Conservation (phyloP, 1,140 invertebrate genomes). For the Sycophaga agraensis region DNA sequence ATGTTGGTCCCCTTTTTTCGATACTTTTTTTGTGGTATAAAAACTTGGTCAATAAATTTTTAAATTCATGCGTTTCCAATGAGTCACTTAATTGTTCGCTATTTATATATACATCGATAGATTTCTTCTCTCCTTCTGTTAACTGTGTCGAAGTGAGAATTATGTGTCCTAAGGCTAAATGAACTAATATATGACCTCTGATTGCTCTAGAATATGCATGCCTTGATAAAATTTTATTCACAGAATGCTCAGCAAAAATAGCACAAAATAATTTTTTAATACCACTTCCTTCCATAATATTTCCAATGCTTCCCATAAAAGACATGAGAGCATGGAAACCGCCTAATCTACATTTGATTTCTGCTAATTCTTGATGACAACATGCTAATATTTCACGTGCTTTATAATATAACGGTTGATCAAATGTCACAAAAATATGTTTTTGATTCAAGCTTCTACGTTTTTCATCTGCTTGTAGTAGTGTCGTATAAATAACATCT, state of each 20-base stretch:
- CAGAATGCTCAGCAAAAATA: slow-evolving; percentile 36
- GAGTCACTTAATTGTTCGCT: background rate
- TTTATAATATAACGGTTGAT: slow-evolving; percentile 33
- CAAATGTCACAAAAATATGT: slow-evolving; percentile 42
- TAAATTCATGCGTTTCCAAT: background rate
- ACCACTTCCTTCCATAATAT: slow-evolving; percentile 47
- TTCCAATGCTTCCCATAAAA: slow-evolving; percentile 34
- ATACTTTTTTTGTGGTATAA: background rate
- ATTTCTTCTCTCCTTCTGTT: slow-evolving; percentile 26
- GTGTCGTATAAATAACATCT: slow-evolving; percentile 30
- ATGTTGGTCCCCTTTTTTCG: slow-evolving; percentile 43
- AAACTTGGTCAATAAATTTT: background rate
- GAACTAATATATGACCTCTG: slow-evolving; percentile 34
- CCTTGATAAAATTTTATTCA: slow-evolving; percentile 46
- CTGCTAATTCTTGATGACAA: slow-evolving; percentile 30
- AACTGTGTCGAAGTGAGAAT: slow-evolving; percentile 28
- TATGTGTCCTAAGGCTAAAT: slow-evolving; percentile 31
- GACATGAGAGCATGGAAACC: slow-evolving; percentile 39
- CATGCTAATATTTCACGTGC: slow-evolving; percentile 32
- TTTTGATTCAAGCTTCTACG: slow-evolving; percentile 28
- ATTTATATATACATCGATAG: background rate
- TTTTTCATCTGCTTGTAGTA: slow-evolving; percentile 19
- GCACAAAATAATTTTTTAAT: slow-evolving; percentile 42
- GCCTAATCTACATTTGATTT: slow-evolving; percentile 32
- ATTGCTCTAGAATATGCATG: slow-evolving; percentile 43